phyloP scores from a whole-genome alignment of 1,140 invertebrate species.

The Holcopasites calliopsidis region DNA sequence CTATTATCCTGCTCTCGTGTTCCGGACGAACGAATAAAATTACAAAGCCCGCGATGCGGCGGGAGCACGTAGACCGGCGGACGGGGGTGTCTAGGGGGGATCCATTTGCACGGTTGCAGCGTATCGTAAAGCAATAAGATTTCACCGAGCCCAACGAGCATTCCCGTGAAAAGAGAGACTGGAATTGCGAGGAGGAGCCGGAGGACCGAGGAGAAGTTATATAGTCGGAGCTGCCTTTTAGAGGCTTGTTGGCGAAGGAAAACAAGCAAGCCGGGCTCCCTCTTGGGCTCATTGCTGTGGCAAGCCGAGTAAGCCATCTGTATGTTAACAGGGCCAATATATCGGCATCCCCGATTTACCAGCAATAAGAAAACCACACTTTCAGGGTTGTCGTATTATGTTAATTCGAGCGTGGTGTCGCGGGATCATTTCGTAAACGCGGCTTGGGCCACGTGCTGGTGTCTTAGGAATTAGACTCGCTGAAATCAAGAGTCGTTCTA shows the following conservation, averaged over 20 bases:
- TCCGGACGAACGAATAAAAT: slow-evolving; percentile 13
- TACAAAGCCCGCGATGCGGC: background rate
- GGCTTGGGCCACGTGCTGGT: background rate
- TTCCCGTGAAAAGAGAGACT: background rate
- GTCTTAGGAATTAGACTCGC: slow-evolving; percentile 27
- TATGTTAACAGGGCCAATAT: slow-evolving; percentile 41
- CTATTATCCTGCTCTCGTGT: background rate
- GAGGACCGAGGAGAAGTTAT: background rate
- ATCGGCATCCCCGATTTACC: slow-evolving; percentile 30
- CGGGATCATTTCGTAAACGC: background rate
- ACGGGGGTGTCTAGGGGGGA: background rate
- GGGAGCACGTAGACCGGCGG: background rate
- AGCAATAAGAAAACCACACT: slow-evolving; percentile 53
- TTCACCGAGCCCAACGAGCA: background rate
- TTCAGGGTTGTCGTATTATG: slow-evolving; percentile 49
- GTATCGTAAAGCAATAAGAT: slow-evolving; percentile 3
- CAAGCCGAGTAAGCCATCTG: slow-evolving; percentile 37
- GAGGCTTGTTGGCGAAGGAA: too few species aligned
- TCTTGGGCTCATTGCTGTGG: background rate
- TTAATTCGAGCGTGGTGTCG: slow-evolving; percentile 50
- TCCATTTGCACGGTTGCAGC: slow-evolving; percentile 13
- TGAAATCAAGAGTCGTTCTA: background rate
- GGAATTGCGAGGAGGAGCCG: background rate
- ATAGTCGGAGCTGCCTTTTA: too few species aligned
- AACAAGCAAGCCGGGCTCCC: too few species aligned